phyloP scores from a whole-genome alignment of 2,888 invertebrate species.

The Gisinianus flammeolus region DNA sequence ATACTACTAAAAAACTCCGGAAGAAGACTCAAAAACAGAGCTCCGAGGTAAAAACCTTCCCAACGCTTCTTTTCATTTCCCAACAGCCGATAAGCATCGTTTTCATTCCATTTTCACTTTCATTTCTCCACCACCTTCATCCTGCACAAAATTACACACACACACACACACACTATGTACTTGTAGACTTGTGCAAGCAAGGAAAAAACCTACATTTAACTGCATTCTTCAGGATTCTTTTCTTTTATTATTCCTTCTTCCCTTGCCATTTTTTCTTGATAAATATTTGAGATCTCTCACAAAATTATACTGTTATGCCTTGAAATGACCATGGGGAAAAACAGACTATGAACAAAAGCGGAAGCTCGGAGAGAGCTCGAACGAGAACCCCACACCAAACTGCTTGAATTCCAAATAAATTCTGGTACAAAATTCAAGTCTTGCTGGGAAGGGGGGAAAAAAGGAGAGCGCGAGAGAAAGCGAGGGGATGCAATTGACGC shows the following conservation, averaged over 20 bases:
- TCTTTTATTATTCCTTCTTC: not conserved
- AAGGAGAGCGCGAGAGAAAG: not conserved
- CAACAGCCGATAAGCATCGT: not conserved
- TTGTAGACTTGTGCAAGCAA: too few species aligned
- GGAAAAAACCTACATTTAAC: too few species aligned
- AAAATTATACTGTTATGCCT: too few species aligned
- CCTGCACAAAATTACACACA: too few species aligned
- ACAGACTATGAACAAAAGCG: not conserved
- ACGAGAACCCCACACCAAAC: too few species aligned
- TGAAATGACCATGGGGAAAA: not conserved
- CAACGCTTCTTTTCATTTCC: not conserved
- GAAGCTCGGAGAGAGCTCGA: too few species aligned
- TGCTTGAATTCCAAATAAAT: too few species aligned
- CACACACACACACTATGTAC: too few species aligned
- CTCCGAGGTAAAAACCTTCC: not conserved
- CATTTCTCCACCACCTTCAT: not conserved
- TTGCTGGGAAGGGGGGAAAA: not conserved
- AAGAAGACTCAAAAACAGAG: not conserved
- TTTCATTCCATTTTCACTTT: not conserved
- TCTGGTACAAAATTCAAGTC: too few species aligned
- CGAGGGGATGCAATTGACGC: slow-evolving; percentile 12
- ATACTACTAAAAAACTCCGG: not conserved
- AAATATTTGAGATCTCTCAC: too few species aligned
- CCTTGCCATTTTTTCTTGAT: not conserved
- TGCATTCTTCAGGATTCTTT: too few species aligned